Base-by-base conservation (phyloP, 2,888 invertebrate genomes). In the Rhagophthalmus giganteus region DNA sequence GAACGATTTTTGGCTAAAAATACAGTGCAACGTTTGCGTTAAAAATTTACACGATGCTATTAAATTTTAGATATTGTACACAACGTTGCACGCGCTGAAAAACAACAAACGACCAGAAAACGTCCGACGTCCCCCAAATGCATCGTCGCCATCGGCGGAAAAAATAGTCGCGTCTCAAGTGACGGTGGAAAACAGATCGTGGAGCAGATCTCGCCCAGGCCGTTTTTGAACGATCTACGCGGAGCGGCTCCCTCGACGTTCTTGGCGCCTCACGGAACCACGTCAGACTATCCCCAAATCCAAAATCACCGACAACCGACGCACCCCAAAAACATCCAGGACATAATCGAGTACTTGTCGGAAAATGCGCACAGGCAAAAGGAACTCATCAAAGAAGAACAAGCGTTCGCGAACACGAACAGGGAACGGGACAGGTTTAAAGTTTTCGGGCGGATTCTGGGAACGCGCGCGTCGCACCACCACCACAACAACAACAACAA, bases 281-380 rank as follows among this genome's bases (percentile, higher is more conserved):
- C n/a, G n/a, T n/a, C n/a, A n/a, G n/a, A n/a, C n/a, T n/a, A 13
- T 60, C 56, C 1, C 34, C 49, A 10, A 54, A 52, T 26, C 46
- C 59, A 15, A 53, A 55, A 16, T 61, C 63, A 37, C 60, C 25
- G n/a, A 10, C 34, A 6, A 5, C 8, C 2, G 34, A 14, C 9
- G 62, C 59, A 62, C 25, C 71, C 71, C 1, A 64, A 63, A 38
- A 74, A 67, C 49, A 72, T 74, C 6, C 72, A 71, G 50, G 72
- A 73, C 15, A 67, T 71, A 14, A 62, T 72, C 16, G 59, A 62
- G n/a, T 63, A 64, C 38, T 33, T 65, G 2, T 51, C 54, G 4
- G 55, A 54, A 7, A 45, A 54, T 10, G 33, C 44, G 1, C 40
- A 55, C 24, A 50, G 41, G 39, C 32, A 30, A 14, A 48, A 55